Conservation (phyloP, 2,888 invertebrate species). For the Helleia helle region DNA sequence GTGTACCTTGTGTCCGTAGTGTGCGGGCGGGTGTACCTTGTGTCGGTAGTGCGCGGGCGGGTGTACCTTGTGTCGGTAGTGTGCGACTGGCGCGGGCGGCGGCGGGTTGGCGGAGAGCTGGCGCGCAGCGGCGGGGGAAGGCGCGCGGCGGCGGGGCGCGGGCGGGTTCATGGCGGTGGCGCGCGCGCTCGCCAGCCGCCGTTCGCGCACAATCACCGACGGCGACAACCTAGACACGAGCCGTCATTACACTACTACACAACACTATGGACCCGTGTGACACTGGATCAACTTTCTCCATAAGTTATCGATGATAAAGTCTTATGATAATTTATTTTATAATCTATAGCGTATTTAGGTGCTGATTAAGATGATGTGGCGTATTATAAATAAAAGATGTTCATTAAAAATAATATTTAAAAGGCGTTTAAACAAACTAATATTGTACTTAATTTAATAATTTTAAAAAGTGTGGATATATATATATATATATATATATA, state of each 20-base stretch:
- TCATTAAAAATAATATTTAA: no score
- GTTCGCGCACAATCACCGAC: conserved; percentile 77
- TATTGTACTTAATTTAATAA: no score
- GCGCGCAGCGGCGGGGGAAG: conserved; percentile 57
- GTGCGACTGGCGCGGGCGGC: conserved; percentile 46
- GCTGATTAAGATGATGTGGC: no score
- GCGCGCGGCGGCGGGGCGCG: conserved; percentile 74
- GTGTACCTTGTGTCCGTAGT: neutral
- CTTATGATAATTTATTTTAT: no score
- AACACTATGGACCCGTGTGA: no score
- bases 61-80: conserved; percentile 52
- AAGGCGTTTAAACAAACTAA: no score
- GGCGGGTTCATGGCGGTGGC: conserved; percentile 84
- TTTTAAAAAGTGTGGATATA: no score
- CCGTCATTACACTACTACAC: neutral
- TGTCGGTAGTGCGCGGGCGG: neutral
- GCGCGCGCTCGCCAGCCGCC: conserved; percentile 77
- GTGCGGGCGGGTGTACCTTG: neutral
- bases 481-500: no score
- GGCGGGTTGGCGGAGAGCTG: conserved; percentile 75
- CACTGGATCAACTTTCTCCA: no score
- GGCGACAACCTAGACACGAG: conserved; percentile 60
- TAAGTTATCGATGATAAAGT: no score
- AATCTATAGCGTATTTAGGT: no score
- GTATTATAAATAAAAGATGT: no score